A percentile compares a stretch with the other conserved stretches of the same genome.
phyloP scores from a whole-genome alignment of 2,113 vertebrate species.

The Ammodytes dubius region DNA sequence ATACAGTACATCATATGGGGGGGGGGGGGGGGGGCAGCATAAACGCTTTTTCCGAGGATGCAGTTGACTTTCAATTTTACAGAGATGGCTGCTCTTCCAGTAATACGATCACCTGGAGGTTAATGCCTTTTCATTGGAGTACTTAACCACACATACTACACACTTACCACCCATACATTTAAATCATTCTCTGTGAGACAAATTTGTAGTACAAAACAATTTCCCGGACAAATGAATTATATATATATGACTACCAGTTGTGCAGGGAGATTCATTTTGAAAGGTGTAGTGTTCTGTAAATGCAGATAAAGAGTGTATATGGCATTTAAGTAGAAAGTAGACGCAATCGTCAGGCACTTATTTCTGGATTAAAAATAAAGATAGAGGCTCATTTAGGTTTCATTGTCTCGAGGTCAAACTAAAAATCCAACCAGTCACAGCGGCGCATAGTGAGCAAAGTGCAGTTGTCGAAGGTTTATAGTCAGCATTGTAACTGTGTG shows the following conservation, averaged over 20 bases:
- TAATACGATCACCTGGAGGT: neutral
- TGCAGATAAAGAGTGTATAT: neutral
- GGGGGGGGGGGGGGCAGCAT: neutral
- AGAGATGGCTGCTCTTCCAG: neutral
- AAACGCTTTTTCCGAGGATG: neutral
- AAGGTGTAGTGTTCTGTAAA: neutral
- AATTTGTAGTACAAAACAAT: neutral
- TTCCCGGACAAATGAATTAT: neutral
- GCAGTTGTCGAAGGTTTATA: slow-evolving; percentile 38
- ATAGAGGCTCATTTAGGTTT: neutral
- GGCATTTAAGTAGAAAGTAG: neutral
- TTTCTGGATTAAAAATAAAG: neutral
- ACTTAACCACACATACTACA: neutral
- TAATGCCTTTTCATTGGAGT: neutral
- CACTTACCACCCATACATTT: neutral
- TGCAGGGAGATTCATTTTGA: neutral
- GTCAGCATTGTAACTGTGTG: slow-evolving; percentile 43
- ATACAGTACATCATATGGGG: too few species aligned
- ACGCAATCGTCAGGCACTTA: neutral
- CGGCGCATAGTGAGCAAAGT: slow-evolving; percentile 53
- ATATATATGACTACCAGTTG: neutral
- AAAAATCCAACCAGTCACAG: slow-evolving; percentile 12
- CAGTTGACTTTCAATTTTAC: neutral
- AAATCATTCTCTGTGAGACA: neutral
- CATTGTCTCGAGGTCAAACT: slow-evolving; percentile 37